Evolutionary conservation across 2,113 vertebrate genomes (phyloP), one percentile per base, ranked within the genome.

Genomic region (Phrynosoma blainvillii): DNA sequence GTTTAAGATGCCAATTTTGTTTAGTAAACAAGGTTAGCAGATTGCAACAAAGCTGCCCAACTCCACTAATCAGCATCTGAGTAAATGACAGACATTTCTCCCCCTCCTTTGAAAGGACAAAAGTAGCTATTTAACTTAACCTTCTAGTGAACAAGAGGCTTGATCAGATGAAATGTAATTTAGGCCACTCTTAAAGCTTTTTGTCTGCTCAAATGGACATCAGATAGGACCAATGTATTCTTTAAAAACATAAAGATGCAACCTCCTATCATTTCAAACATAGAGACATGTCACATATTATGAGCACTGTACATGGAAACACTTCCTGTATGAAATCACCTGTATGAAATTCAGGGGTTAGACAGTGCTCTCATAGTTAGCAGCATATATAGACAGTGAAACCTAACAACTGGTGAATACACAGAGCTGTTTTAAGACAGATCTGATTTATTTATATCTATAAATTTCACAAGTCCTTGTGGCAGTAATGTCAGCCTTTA

Each of bases 21-120:
- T 92, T 92, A 91, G 91, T 82, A 94, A 93, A 90, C 76, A 89
- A 94, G 91, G 75, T 89, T 92, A 94, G 88, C 76, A 92, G 94
- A 93, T 79, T 92, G 87, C 74, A 90, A 89, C 89, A 78, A 71
- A 94, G 59, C 84, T 89, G 89, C 82, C 92, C 76, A 81, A 54
- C 91, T 93, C 91, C 77, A 93, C 82, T 92, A 95, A 94, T 71
- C 88, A 90, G 47, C 75, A 80, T 90, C 70, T 86, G 47, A 54
- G 42, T 91, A 93, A 68, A 92, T 91, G 90, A 93, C 90, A 91
- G 90, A 93, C 88, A 91, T 90, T 91, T 27, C 54, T 74, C 0
- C 0, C 0, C 0, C 93, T 93, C 83, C 65, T 74, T 71, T 94
- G 92, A 94, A 90, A 93, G 92, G 93, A 93, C 91, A 92, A 90